Base-by-base conservation (phyloP, 2,113 vertebrate species). In the Paraplagusia blochii region DNA sequence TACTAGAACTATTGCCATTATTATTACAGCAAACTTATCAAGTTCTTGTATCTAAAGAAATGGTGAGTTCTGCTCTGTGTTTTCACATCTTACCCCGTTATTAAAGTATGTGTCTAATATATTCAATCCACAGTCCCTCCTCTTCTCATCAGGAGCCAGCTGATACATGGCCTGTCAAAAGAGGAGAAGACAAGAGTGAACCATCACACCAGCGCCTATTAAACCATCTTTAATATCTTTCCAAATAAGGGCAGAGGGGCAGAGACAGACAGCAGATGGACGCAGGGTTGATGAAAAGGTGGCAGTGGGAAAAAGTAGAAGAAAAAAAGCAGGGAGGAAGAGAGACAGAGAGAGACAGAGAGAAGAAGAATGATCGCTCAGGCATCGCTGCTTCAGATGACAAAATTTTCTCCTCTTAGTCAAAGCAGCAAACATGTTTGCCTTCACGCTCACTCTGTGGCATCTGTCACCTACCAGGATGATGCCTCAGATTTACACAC, bases 91-190 rank as follows among this genome's bases (percentile, higher is more conserved):
- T 81, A 97, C 95, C 93, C 92, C 89, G 5, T 92, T 90, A 59
- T 85, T 86, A 79, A 95, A 94, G 90, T 93, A 95, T 0, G 77
- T 92, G 76, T 92, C 85, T 72, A 95, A 75, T 88, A 96, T 72
- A 56, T 86, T 89, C 78, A 92, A 74, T 71, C 93, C 95, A 53
- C 58, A 88, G 63, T 90, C 89, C 82, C 88, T 88, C 43, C 89
- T 90, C 75, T 93, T 92, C 79, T 95, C 93, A 17, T 96, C 94
- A 3, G 90, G 81, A 15, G 93, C 89, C 38, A 96, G 90, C 79
- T 94, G 93, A 64, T 96, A 97, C 40, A 93, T 89, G 35, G 90
- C 91, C 95, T 96, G 76, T 66, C 16, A 13, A 43, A 29, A 29
- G 22, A 61, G 56, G 47, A 55, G 42, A 74, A 56, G 13, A 85